phyloP scores from a whole-genome alignment of 2,888 invertebrate genomes.

The Melanophora roralis region DNA sequence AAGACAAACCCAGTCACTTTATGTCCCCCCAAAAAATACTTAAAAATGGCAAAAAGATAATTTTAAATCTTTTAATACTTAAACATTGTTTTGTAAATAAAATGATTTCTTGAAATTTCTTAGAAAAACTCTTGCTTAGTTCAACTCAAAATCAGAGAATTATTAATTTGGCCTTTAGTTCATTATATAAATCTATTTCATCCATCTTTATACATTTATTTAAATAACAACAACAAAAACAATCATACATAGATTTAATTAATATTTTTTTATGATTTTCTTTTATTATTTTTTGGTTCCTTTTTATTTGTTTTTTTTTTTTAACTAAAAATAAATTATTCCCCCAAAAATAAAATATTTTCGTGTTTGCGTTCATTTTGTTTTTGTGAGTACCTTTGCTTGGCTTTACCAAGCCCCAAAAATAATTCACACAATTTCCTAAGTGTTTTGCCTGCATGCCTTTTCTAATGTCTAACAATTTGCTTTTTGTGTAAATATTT shows the following conservation, averaged over 20 bases:
- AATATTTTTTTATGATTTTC: constrained; percentile 14
- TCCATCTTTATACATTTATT: neutral
- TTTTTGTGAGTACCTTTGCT: constrained; percentile 59
- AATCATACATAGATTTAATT: neutral
- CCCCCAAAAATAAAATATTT: constrained; percentile 4
- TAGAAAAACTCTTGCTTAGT: neutral
- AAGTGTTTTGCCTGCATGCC: constrained; percentile 7
- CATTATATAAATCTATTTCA: neutral
- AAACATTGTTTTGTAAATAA: constrained; percentile 34
- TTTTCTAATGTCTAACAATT: constrained; percentile 38
- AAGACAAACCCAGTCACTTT: neutral
- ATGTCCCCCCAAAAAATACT: neutral
- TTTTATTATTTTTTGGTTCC: constrained; percentile 14
- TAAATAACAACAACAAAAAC: too few relatives aligned
- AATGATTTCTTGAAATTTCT: neutral
- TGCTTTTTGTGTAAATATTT: constrained; percentile 29
- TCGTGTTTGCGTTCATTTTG: constrained; percentile 28
- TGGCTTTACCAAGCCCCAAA: constrained; percentile 16
- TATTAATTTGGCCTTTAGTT: constrained; percentile 8
- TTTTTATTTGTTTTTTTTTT: constrained; percentile 1
- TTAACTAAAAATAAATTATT: constrained; percentile 16
- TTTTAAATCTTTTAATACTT: constrained; percentile 3
- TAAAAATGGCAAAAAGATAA: neutral
- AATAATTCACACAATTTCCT: neutral
- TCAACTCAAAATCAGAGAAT: neutral